Evolutionary conservation across 2,113 vertebrate species (phyloP), one percentile per base, ranked within the genome.

Genomic region (Rhynchopsitta pachyrhyncha): DNA sequence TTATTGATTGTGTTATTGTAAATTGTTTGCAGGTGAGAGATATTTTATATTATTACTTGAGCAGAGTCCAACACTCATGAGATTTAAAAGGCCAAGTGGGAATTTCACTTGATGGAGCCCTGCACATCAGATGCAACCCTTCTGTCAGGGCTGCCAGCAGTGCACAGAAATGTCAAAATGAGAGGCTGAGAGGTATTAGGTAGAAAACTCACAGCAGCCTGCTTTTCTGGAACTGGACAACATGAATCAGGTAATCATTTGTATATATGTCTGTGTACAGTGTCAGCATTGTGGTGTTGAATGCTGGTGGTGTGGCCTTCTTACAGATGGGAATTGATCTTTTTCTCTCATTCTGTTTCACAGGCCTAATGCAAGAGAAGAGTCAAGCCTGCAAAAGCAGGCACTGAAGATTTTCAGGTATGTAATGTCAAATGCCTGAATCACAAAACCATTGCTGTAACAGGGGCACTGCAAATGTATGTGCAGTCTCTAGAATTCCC

Each of bases 41-140:
- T 90, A 71, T 78, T 94, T 95, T 93, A 10, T 95, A 29, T 92
- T 93, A 78, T 90, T 92, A 88, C 73, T 94, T 96, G 66, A 90
- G 17, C 86, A 96, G 88, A 88, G 41, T 68, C 55, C 76, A 92
- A 50, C 68, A 92, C 19, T 88, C 79, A 63, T 85, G 85, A 88
- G 46, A 88, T 91, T 95, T 88, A 78, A 93, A 90, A 93, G n/a
- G 47, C 39, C 27, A 74, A 75, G 83, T 55, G 78, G 62, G 52
- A 93, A 84, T 95, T 93, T 93, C 67, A 73, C 31, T 90, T 94
- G 82, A 57, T 81, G 93, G 64, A 96, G 24, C 35, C 67, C 67
- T 89, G 62, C 79, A 52, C 76, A n/a, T 90, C 68, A 94, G 71
- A 86, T 71, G 39, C 50, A 35, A 22, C 57, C 81, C 67, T 83